Evolutionary conservation across 2,113 vertebrate genomes (phyloP).

Genomic region (Syngnathus scovelli): DNA sequence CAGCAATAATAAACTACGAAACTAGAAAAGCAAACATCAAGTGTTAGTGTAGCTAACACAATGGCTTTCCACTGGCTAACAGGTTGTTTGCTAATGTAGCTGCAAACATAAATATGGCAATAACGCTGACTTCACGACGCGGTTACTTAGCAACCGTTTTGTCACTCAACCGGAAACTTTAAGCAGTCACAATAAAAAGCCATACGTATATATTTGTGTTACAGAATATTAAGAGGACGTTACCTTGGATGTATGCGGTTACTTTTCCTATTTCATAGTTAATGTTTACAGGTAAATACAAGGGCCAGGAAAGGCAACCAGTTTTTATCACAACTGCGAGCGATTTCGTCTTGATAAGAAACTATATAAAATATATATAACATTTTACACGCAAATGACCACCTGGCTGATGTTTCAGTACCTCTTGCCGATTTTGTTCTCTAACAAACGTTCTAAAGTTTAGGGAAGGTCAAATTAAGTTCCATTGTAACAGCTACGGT

Average conservation of each 20-base stretch:
- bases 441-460: not conserved
- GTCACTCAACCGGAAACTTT: not conserved
- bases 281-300: not conserved
- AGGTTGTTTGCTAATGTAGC: not conserved
- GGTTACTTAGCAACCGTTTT: slow-evolving; percentile 7
- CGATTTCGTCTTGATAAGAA: not conserved
- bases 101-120: not conserved
- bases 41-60: too few relatives aligned
- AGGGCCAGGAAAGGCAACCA: not conserved
- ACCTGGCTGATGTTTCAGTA: not conserved
- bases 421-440: not conserved
- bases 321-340: not conserved
- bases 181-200: not conserved
- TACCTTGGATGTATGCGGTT: too few relatives aligned
- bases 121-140: not conserved
- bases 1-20: not conserved
- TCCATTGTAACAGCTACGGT: not conserved
- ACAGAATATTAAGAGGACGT: not conserved
- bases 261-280: not conserved
- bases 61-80: too few relatives aligned
- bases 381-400: too few relatives aligned
- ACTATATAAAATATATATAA: too few relatives aligned
- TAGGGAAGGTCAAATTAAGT: not conserved
- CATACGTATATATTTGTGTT: not conserved
- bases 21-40: not conserved